phyloP scores from a whole-genome alignment of 2,888 invertebrate genomes.

The Antheraea assamensis region DNA sequence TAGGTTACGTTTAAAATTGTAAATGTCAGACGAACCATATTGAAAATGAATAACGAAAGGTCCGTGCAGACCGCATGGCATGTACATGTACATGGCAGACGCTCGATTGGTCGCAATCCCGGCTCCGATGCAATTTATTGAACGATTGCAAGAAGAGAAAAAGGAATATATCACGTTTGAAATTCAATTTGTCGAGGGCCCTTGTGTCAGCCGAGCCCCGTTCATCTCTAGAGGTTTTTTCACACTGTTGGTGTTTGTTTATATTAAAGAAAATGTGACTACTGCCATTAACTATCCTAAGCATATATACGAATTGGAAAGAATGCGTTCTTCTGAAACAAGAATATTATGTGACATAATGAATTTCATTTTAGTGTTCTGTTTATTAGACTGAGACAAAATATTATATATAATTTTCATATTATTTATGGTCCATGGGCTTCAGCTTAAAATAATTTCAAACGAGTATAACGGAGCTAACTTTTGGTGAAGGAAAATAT shows the following conservation, averaged over 20 bases:
- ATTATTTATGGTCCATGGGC: too few species aligned
- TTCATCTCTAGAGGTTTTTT: conserved; percentile 1
- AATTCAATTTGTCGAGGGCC: conserved; percentile 53
- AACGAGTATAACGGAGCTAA: too few species aligned
- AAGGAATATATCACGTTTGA: conserved; percentile 42
- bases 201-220: conserved; percentile 19
- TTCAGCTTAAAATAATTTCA: too few species aligned
- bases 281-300: background rate
- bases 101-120: conserved; percentile 35
- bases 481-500: too few species aligned
- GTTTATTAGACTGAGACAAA: too few species aligned
- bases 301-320: too few species aligned
- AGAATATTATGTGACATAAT: too few species aligned
- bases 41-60: background rate
- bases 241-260: background rate
- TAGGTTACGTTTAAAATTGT: background rate
- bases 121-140: conserved; percentile 40
- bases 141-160: conserved; percentile 39
- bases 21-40: background rate
- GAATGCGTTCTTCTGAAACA: too few species aligned
- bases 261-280: background rate
- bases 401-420: too few species aligned
- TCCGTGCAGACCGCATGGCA: conserved; percentile 17
- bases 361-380: too few species aligned
- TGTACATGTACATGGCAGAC: conserved; percentile 8